Percentiles rank a stretch among this genome's conserved stretches.
Conservation (phyloP, 2,113 vertebrate species). For the Elephas maximus region DNA sequence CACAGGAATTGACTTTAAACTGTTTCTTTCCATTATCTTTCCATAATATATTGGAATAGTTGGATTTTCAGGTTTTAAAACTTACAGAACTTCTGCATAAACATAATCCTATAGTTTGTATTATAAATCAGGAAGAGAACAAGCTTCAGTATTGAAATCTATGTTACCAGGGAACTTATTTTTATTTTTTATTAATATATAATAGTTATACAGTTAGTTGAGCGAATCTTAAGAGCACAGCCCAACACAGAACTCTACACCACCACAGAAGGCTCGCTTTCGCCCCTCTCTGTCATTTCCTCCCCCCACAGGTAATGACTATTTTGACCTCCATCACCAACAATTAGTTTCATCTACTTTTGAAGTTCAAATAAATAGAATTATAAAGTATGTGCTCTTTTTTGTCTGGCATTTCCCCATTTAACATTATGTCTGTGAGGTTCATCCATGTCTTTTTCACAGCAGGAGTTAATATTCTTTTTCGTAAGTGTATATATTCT, state of each 20-base stretch:
- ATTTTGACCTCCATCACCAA: not conserved
- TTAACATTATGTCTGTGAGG: not conserved
- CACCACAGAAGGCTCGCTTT: not conserved
- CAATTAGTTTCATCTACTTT: not conserved
- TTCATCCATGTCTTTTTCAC: not conserved
- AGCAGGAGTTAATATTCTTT: not conserved
- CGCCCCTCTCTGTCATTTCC: not conserved
- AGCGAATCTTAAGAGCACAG: not conserved
- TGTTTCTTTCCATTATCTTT: constrained; percentile 10
- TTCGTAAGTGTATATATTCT: not conserved
- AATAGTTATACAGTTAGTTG: not conserved
- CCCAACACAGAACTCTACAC: not conserved
- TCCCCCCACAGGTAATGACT: not conserved
- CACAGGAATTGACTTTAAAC: not conserved
- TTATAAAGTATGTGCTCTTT: not conserved
- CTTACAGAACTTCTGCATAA: constrained; percentile 17
- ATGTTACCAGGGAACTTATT: not conserved
- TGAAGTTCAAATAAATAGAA: not conserved
- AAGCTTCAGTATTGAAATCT: constrained; percentile 32
- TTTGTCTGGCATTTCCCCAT: not conserved
- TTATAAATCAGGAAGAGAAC: constrained; percentile 2
- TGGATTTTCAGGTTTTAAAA: constrained; percentile 35
- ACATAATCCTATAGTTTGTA: not conserved
- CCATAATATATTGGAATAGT: not conserved
- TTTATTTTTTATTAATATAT: not conserved